Percentiles rank a stretch among this genome's conserved stretches.
Conservation (phyloP, 2,113 vertebrate genomes). For the Phoenicopterus ruber region DNA sequence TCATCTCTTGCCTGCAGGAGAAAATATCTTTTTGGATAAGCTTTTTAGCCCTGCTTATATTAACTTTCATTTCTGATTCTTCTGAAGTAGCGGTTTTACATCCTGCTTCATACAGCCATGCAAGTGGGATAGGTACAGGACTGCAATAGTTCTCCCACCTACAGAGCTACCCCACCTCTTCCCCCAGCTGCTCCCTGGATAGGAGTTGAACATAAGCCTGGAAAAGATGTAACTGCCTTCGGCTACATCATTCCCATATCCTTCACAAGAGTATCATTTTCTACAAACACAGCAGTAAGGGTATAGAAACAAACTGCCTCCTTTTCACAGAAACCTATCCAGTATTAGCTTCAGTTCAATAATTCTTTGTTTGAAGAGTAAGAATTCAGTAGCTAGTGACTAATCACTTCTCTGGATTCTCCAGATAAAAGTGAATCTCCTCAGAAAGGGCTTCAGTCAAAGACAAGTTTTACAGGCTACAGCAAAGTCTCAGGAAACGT, state of each 20-base stretch:
- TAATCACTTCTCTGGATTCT: background rate
- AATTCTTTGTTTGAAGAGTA: background rate
- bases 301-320: background rate
- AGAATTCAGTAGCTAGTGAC: background rate
- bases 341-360: background rate
- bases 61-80: background rate
- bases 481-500: accelerated
- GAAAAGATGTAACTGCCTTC: background rate
- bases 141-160: background rate
- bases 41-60: background rate
- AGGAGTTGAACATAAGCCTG: background rate
- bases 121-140: background rate
- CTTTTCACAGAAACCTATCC: background rate
- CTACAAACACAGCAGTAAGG: background rate
- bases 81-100: background rate
- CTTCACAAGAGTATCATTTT: background rate
- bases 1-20: background rate
- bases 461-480: background rate
- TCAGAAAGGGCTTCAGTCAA: background rate
- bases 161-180: background rate
- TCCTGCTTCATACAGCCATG: background rate
- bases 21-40: background rate
- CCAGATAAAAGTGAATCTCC: background rate
- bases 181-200: background rate
- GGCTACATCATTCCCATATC: background rate